Conservation (phyloP, 2,888 invertebrate genomes). For the Entomobrya proxima region DNA sequence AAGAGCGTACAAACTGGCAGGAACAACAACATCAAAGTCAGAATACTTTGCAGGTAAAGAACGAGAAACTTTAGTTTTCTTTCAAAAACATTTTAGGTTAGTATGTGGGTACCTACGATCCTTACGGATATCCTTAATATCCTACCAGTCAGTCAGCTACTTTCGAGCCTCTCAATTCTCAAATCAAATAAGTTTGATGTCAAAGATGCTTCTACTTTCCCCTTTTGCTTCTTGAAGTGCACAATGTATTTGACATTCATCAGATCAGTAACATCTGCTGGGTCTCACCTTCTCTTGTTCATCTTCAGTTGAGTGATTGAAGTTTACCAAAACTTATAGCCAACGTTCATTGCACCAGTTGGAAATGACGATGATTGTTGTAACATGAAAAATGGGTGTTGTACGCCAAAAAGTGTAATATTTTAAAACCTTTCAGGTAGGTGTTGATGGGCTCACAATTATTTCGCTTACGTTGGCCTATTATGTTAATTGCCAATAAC, state of each 20-base stretch:
- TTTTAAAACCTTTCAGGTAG: too few relatives aligned
- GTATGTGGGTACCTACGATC: not conserved
- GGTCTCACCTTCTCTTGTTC: not conserved
- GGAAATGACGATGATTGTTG: not conserved
- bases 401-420: too few relatives aligned
- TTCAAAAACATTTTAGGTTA: not conserved
- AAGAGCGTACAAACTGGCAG: conserved; percentile 4
- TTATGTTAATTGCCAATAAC: too few relatives aligned
- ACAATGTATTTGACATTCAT: conserved; percentile 14
- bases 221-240: not conserved
- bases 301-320: conserved; percentile 4
- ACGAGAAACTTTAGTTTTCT: conserved; percentile 2
- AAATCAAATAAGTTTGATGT: conserved; percentile 36
- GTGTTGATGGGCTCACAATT: too few relatives aligned
- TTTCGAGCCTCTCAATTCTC: conserved; percentile 17
- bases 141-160: conserved; percentile 4
- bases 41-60: conserved; percentile 11
- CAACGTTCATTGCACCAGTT: not conserved
- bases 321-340: not conserved
- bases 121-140: not conserved
- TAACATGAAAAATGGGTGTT: too few relatives aligned
- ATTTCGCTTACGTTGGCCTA: too few relatives aligned
- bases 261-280: not conserved
- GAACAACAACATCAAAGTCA: conserved; percentile 33
- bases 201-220: not conserved